Evolutionary conservation across 2,888 invertebrate genomes (phyloP).

Genomic region (Helobdella robusta): DNA sequence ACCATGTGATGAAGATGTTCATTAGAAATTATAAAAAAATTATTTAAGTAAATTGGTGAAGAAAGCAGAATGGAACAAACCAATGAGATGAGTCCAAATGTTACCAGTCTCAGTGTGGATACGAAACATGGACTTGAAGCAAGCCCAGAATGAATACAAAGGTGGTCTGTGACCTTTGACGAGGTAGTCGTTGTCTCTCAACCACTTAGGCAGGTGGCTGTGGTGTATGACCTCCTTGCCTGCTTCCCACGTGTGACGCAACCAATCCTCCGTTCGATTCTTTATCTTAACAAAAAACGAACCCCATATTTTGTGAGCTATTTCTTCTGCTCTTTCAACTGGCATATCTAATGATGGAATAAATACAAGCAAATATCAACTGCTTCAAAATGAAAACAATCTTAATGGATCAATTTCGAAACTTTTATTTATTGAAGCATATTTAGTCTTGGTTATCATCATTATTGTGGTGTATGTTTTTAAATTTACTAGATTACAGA

Average conservation of each 20-base stretch:
- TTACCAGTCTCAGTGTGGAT: constrained; percentile 69
- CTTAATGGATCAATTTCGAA: too few species aligned
- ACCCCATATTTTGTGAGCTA: constrained; percentile 60
- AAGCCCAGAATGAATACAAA: constrained; percentile 88
- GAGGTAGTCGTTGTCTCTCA: constrained; percentile 95
- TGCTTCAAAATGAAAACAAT: too few species aligned
- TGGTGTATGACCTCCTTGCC: constrained; percentile 62
- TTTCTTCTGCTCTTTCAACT: constrained; percentile 71
- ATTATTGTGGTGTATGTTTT: too few species aligned
- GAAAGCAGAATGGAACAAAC: constrained; percentile 57
- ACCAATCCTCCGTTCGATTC: constrained; percentile 79
- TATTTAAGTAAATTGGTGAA: constrained; percentile 69
- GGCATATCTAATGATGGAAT: constrained; percentile 6
- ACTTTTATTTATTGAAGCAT: too few species aligned
- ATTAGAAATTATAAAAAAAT: constrained; percentile 54
- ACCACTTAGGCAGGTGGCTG: constrained; percentile 70
- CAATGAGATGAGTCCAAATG: constrained; percentile 81
- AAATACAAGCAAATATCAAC: background rate
- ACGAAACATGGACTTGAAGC: constrained; percentile 58
- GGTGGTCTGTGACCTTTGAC: constrained; percentile 91
- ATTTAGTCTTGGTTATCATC: too few species aligned
- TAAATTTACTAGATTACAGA: too few species aligned
- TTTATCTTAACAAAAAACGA: constrained; percentile 33
- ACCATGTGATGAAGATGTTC: background rate
- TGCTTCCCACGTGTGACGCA: constrained; percentile 56